Evolutionary conservation across 1,140 invertebrate genomes (phyloP), one percentile per base, ranked within the genome.

Genomic region (Vollenhovia emeryi): DNA sequence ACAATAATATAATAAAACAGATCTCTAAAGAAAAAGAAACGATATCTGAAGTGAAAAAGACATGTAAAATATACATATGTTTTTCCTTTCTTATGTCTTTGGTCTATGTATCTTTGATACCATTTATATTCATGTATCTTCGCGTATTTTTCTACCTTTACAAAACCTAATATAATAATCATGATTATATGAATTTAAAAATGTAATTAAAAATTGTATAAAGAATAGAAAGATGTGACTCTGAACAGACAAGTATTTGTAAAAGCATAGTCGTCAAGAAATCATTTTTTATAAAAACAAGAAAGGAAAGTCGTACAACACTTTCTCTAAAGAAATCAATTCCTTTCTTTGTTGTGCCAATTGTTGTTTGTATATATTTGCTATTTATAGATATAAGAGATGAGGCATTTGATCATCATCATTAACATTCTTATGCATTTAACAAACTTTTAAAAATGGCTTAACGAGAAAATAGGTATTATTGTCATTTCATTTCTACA

Each of bases 361-460:
- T 60, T 24, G 15, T 60, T 8, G 24, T 43, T 43, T 43, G 21
- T 76, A 48, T 24, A 79, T 52, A 76, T 62, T 36, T 79, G n/a
- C 5, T 68, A 50, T 84, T 75, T 52, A 24, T 84, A 4, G n/a
- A n/a, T 36, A 40, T 62, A 40, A 57, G 13, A 60, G 27, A 59
- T 57, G 57, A 59, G 15, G 5, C 36, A 43, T 5, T 43, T 75
- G 21, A 40, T 27, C 36, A n/a, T 27, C 24, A 6, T 48, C 36
- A n/a, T 64, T 62, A 76, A 74, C 11, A 78, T 78, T 78, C 7
- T 78, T 64, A 15, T 33, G 3, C n/a, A 55, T 36, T 21, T 75
- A 75, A 64, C 11, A 24, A 62, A 21, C 21, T 64, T 62, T 48
- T 43, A 73, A 2, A 36, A 57, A 21, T 57, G 57, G 21, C 8